phyloP scores from a whole-genome alignment of 2,113 vertebrate genomes.

The Triplophysa dalaica region DNA sequence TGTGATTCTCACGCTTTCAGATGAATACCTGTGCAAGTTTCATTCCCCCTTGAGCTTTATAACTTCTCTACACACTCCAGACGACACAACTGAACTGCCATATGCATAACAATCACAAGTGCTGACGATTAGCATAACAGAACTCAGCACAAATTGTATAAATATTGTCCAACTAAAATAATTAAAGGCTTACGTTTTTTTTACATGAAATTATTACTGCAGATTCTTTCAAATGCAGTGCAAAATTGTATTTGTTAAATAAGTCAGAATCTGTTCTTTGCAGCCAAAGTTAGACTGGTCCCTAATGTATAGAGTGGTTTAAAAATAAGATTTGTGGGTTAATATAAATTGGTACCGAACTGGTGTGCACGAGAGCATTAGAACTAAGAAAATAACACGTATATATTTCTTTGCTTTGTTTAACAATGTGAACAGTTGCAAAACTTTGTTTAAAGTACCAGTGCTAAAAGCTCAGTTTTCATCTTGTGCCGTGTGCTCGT shows the following conservation, averaged over 20 bases:
- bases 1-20: neutral
- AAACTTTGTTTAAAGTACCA: slow-evolving; percentile 2
- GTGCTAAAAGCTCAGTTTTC: neutral
- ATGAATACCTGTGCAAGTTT: neutral
- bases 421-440: neutral
- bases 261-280: too few species aligned
- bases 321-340: neutral
- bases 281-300: too few species aligned
- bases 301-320: too few species aligned
- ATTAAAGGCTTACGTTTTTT: too few species aligned
- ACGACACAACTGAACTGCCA: neutral
- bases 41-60: neutral
- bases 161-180: too few species aligned
- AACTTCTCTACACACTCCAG: slow-evolving; percentile 15
- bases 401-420: neutral
- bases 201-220: too few species aligned
- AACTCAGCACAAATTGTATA: too few species aligned
- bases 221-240: too few species aligned
- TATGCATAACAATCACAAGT: neutral
- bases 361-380: neutral
- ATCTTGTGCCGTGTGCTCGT: neutral
- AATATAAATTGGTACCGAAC: neutral
- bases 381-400: neutral
- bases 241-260: too few species aligned
- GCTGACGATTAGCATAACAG: neutral